A percentile compares a stretch with the other conserved stretches of the same genome.
These are phyloP conservation scores for Silurus aristotelis DNA, from an alignment of 2,797 vertebrate genomes.

Conservation along the genomic window DNA sequence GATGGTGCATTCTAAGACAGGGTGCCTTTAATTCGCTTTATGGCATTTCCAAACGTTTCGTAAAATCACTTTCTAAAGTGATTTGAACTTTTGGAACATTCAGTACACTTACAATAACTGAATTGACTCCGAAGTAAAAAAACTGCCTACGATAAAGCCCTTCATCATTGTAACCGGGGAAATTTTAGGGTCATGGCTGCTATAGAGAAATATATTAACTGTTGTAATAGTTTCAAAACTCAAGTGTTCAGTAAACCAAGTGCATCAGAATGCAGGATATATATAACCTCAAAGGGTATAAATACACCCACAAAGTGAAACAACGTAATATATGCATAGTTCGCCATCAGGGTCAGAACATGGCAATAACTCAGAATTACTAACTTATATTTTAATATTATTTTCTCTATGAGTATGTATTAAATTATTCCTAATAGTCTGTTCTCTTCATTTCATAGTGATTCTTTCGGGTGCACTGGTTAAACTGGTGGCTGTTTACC, in stretches of 20 bases:
- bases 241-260: not conserved
- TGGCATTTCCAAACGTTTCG: not conserved
- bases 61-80: not conserved
- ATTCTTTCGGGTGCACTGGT: too few relatives aligned
- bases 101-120: not conserved
- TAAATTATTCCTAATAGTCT: too few relatives aligned
- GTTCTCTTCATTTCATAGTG: too few relatives aligned
- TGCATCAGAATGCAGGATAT: too few relatives aligned
- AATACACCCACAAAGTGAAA: not conserved
- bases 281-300: not conserved
- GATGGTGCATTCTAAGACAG: not conserved
- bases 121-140: not conserved
- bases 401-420: too few relatives aligned
- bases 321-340: too few relatives aligned
- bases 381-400: too few relatives aligned
- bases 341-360: too few relatives aligned
- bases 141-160: not conserved
- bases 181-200: not conserved
- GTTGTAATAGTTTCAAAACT: not conserved
- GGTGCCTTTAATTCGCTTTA: not conserved
- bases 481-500: too few relatives aligned
- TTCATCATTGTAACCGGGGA: not conserved
- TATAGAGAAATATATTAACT: not conserved
- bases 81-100: not conserved
- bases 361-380: too few relatives aligned